phyloP scores from a whole-genome alignment of 2,888 invertebrate species.

The Cheilosia grossa region DNA sequence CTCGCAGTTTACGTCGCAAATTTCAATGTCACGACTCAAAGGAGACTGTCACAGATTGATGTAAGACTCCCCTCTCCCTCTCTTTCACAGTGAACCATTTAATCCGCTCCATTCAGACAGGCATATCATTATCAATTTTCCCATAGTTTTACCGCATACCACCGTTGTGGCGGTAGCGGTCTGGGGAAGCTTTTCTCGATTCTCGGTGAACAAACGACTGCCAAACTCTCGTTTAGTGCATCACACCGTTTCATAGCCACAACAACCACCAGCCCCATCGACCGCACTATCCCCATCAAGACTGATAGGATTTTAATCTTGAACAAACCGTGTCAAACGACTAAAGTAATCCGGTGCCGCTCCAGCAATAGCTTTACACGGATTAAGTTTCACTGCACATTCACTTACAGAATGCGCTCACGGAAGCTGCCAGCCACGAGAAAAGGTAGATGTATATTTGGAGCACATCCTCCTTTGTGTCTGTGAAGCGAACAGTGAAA shows the following conservation, averaged over 20 bases:
- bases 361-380: slow-evolving; percentile 67
- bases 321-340: slow-evolving; percentile 70
- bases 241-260: slow-evolving; percentile 24
- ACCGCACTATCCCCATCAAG: slow-evolving; percentile 64
- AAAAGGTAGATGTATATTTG: slow-evolving; percentile 51
- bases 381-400: slow-evolving; percentile 72
- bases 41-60: background rate
- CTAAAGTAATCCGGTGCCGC: slow-evolving; percentile 60
- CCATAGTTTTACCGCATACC: slow-evolving; percentile 6
- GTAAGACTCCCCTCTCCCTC: background rate
- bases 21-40: background rate
- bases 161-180: background rate
- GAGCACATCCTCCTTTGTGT: slow-evolving; percentile 56
- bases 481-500: background rate
- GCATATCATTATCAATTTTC: slow-evolving; percentile 29
- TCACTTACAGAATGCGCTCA: slow-evolving; percentile 43
- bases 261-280: slow-evolving; percentile 5
- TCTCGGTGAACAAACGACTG: slow-evolving; percentile 10
- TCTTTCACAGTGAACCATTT: background rate
- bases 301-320: slow-evolving; percentile 75
- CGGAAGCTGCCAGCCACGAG: slow-evolving; percentile 41
- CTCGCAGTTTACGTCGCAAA: background rate
- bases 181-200: background rate
- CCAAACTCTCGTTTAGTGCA: background rate
- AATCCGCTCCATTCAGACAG: slow-evolving; percentile 4